Evolutionary conservation across 2,113 vertebrate species (phyloP).

Genomic region (Dolichallabes microphthalmus): DNA sequence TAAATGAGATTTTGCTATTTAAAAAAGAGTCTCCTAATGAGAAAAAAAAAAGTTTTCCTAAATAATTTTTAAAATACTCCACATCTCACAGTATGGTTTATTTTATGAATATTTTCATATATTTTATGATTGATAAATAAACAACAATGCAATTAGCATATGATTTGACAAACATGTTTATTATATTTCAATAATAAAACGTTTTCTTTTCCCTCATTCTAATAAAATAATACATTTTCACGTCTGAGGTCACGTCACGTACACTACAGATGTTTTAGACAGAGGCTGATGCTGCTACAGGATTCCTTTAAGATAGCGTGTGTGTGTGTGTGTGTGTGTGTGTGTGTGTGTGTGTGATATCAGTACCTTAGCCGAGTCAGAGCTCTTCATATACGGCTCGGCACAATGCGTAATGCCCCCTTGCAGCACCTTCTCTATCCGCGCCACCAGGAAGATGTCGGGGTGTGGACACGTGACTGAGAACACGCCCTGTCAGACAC

Average conservation of each 20-base stretch:
- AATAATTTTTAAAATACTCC: too few relatives aligned
- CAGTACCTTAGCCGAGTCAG: slow-evolving; percentile 90
- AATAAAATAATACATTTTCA: background rate
- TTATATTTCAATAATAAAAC: background rate
- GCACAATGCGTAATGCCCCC: slow-evolving; percentile 93
- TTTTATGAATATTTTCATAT: background rate
- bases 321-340: slow-evolving; percentile 18
- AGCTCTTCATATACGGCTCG: slow-evolving; percentile 98
- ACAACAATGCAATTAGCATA: background rate
- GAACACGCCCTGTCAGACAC: slow-evolving; percentile 81
- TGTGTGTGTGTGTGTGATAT: slow-evolving; percentile 6
- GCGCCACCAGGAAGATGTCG: slow-evolving; percentile 94
- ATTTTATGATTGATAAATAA: background rate
- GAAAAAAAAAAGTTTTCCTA: too few relatives aligned
- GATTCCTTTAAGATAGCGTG: background rate
- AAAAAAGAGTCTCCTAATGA: too few relatives aligned
- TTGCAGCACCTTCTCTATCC: slow-evolving; percentile 94
- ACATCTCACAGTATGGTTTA: too few relatives aligned
- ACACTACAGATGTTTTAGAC: background rate
- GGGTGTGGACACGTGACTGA: slow-evolving; percentile 94
- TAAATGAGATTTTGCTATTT: too few relatives aligned
- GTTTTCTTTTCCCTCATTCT: background rate
- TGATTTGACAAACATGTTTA: background rate
- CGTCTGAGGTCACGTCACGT: background rate
- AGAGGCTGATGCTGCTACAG: too few relatives aligned